Conservation (phyloP, 2,797 vertebrate species). For the Rhynchonycteris naso region DNA sequence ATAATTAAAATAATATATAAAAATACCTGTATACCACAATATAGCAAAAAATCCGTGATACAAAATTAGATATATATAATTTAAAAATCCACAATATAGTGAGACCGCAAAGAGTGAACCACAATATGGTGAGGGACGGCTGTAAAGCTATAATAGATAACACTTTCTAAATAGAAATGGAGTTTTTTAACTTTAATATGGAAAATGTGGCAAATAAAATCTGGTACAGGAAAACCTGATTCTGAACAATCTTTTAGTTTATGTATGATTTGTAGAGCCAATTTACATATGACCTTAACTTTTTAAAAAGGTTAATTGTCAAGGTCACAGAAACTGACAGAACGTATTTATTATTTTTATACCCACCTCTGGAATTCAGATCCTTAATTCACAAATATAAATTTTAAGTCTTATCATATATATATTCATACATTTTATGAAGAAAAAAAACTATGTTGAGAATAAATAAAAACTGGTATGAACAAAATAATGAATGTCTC, state of each 20-base stretch:
- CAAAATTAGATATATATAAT: too few species aligned
- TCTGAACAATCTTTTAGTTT: not conserved
- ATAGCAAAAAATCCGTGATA: too few species aligned
- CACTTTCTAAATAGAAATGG: slow-evolving; percentile 17
- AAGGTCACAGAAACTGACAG: slow-evolving; percentile 32
- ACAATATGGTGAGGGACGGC: too few species aligned
- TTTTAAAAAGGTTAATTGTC: not conserved
- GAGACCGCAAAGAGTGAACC: too few species aligned
- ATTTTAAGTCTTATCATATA: slow-evolving; percentile 2
- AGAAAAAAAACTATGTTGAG: not conserved
- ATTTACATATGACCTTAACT: not conserved
- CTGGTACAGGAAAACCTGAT: not conserved
- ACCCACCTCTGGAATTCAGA: slow-evolving; percentile 18
- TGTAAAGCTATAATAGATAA: not conserved
- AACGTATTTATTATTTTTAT: slow-evolving; percentile 12
- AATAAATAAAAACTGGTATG: slow-evolving; percentile 46
- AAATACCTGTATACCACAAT: too few species aligned
- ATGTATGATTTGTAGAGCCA: not conserved
- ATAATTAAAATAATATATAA: too few species aligned
- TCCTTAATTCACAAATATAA: slow-evolving; percentile 41
- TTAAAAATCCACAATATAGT: too few species aligned
- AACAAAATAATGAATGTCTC: not conserved
- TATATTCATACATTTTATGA: not conserved
- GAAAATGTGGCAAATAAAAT: slow-evolving; percentile 17
- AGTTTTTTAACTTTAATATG: slow-evolving; percentile 29